Percentiles rank a stretch among this genome's conserved stretches.
phyloP scores from a whole-genome alignment of 2,888 invertebrate species.

The Nesidiocoris tenuis region DNA sequence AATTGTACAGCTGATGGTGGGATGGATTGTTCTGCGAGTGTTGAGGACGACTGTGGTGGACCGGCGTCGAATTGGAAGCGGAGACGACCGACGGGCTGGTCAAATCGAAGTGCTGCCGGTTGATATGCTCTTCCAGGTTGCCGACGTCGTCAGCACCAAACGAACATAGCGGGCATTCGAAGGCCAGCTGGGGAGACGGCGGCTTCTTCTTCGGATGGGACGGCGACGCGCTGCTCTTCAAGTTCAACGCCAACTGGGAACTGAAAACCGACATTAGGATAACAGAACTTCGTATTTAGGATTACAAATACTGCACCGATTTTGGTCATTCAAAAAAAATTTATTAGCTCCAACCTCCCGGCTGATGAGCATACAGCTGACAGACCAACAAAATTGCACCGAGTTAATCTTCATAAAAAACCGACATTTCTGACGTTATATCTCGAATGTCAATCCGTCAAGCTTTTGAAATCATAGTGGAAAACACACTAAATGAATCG shows the following conservation, averaged over 20 bases:
- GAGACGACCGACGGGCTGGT: slow-evolving; percentile 63
- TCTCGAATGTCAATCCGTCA: too few relatives aligned
- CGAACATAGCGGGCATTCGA: slow-evolving; percentile 73
- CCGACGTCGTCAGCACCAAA: slow-evolving; percentile 72
- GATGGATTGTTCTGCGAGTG: neutral
- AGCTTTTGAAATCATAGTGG: too few relatives aligned
- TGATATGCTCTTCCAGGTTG: slow-evolving; percentile 78
- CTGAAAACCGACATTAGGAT: too few relatives aligned
- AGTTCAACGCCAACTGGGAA: slow-evolving; percentile 36
- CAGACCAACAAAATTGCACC: too few relatives aligned
- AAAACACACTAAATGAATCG: too few relatives aligned
- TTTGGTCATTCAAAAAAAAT: too few relatives aligned
- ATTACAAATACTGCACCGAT: too few relatives aligned
- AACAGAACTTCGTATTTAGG: too few relatives aligned
- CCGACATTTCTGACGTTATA: too few relatives aligned
- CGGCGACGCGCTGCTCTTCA: slow-evolving; percentile 55
- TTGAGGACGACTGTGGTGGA: slow-evolving; percentile 9
- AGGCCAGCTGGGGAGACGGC: slow-evolving; percentile 15
- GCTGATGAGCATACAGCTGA: too few relatives aligned
- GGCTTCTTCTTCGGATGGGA: slow-evolving; percentile 32
- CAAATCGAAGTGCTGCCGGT: slow-evolving; percentile 78
- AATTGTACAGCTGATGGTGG: slow-evolving; percentile 60
- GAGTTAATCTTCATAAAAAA: too few relatives aligned
- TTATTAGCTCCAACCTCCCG: too few relatives aligned
- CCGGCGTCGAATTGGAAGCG: slow-evolving; percentile 32